Conservation (phyloP, 37 sponge, comb jelly and placozoan genomes). For the Eunapius fragilis region DNA sequence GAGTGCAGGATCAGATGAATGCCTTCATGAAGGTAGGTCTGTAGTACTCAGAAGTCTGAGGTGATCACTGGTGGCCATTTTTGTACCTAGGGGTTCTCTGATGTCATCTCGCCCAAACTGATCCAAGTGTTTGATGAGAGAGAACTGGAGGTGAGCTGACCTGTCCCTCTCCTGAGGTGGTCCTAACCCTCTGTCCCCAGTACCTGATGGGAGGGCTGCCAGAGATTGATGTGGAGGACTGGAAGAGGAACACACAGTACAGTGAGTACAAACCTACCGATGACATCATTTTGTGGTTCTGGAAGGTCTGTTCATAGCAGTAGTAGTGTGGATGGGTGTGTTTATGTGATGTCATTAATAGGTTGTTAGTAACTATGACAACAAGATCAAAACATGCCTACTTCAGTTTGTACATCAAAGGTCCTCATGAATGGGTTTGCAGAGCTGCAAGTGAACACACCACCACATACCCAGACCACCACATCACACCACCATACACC, state of each 20-base stretch:
- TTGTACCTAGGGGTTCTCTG: slow-evolving; percentile 79
- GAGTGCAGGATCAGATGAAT: slow-evolving; percentile 89
- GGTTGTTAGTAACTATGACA: slow-evolving; percentile 90
- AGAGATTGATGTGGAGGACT: slow-evolving; percentile 96
- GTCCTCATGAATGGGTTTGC: slow-evolving; percentile 99
- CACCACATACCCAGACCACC: no score
- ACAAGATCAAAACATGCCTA: slow-evolving; percentile 87
- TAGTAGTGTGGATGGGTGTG: no score
- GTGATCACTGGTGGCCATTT: slow-evolving; percentile 6
- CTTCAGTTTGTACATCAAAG: slow-evolving; percentile 99
- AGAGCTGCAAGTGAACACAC: slow-evolving; percentile 91
- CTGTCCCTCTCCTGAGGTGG: not conserved
- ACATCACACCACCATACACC: no score
- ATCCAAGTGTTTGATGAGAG: slow-evolving; percentile 92
- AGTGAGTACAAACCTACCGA: slow-evolving; percentile 61
- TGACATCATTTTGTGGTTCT: slow-evolving; percentile 89
- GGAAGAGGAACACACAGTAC: slow-evolving; percentile 93
- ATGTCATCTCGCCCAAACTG: slow-evolving; percentile 79
- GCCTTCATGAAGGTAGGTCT: slow-evolving; percentile 79
- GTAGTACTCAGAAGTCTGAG: not conserved
- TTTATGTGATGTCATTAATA: slow-evolving; percentile 3
- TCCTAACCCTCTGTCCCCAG: slow-evolving; percentile 34
- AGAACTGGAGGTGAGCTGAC: slow-evolving; percentile 81
- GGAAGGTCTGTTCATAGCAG: slow-evolving; percentile 93
- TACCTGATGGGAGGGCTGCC: slow-evolving; percentile 94